phyloP scores from a whole-genome alignment of 2,113 vertebrate species.

The Origma solitaria region DNA sequence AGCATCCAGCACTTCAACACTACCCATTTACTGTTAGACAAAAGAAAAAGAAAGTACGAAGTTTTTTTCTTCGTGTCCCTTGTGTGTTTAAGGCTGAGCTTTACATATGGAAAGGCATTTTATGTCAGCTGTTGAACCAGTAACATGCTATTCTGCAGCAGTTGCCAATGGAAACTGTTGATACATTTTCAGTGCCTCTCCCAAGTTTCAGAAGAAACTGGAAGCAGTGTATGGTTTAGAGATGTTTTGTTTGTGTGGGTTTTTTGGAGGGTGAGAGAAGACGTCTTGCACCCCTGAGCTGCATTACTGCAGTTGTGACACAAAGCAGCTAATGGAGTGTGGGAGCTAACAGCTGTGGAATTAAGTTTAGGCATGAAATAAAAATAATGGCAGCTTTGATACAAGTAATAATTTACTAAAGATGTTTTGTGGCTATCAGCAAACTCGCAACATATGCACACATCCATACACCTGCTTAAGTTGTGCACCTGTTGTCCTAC shows the following conservation, averaged over 20 bases:
- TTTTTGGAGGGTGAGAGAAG: not conserved
- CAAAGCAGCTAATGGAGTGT: constrained; percentile 24
- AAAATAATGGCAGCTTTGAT: constrained; percentile 35
- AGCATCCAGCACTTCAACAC: constrained; percentile 79
- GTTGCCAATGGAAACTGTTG: constrained; percentile 66
- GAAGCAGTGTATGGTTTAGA: not conserved
- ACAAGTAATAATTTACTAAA: constrained; percentile 51
- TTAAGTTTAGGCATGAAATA: constrained; percentile 32
- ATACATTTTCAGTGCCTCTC: constrained; percentile 38
- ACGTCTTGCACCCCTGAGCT: constrained; percentile 2
- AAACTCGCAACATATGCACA: not conserved
- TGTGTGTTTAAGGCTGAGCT: constrained; percentile 82
- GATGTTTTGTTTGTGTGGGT: not conserved
- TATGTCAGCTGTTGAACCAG: constrained; percentile 77
- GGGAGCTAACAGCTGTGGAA: constrained; percentile 45
- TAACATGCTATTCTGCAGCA: constrained; percentile 65
- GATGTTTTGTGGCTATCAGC: constrained; percentile 25
- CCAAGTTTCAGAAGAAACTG: constrained; percentile 55
- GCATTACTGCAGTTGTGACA: not conserved
- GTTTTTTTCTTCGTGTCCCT: constrained; percentile 82
- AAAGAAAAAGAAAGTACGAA: constrained; percentile 69
- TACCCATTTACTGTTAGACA: constrained; percentile 82
- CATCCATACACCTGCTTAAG: not conserved
- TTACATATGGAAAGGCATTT: constrained; percentile 85
- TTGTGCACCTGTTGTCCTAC: constrained; percentile 37